Evolutionary conservation across 2,888 invertebrate genomes (phyloP), one percentile per base, ranked within the genome.

Genomic region (Erynnis tages): DNA sequence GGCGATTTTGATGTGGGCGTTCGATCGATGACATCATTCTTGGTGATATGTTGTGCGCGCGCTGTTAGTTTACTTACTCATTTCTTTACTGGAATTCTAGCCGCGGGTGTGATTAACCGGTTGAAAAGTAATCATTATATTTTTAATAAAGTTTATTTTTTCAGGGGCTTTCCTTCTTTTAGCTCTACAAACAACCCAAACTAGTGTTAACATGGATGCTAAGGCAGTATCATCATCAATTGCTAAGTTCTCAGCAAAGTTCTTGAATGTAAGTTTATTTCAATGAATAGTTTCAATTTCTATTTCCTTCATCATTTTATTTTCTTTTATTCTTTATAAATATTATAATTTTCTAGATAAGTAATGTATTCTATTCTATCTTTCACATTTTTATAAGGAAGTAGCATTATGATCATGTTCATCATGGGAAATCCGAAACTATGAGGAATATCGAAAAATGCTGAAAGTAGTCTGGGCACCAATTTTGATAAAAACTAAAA

Each of bases 191-290:
- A 17, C 37, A 13, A 61, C 59, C 25, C 57, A 56, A 55, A 62
- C 60, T 32, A 47, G 62, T 38, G 58, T 65, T 59, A 75, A 67
- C 37, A 86, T 89, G 82, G 79, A 85, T 61, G 59, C 77, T 27
- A 81, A 81, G 64, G 66, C 72, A 14, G 57, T 87, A n/a, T 75
- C 83, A 43, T 69, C 78, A 21, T 69, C 79, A 23, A 76, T 89
- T 53, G 77, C 82, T 8, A 71, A 73, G 49, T 90, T 90, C 65
- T 84, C 90, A 11, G 82, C 86, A 0, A 82, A 82, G 58, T 87
- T 91, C 61, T 90, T 88, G 61, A 85, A 90, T 82, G 91, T 91
- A 73, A 85, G 84, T 83, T 10, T 4, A 27, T 27, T 6, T 7
- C 8, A 23, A 2, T 23, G 4, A 23, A 7, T 23, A 23, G 23